Conservation (phyloP, 1,140 invertebrate genomes). For the Lasioglossum baleicum region DNA sequence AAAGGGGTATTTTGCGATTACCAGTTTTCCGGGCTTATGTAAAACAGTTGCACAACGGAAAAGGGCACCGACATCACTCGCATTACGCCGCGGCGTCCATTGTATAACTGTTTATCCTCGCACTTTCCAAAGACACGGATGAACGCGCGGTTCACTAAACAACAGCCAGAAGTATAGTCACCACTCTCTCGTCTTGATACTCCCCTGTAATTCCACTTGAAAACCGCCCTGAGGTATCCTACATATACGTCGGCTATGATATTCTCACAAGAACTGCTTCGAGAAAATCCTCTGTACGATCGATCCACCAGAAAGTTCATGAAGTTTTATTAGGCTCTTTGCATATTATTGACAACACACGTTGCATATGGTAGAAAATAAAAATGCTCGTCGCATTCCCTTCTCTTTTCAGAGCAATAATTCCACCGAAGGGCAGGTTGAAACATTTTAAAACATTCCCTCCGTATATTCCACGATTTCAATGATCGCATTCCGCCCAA, state of each 20-base stretch:
- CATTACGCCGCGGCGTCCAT: background rate
- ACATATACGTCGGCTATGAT: background rate
- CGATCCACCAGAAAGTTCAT: no score
- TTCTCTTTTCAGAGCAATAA: no score
- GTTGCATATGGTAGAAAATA: no score
- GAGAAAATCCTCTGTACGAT: slow-evolving; percentile 2
- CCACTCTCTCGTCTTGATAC: slow-evolving; percentile 1
- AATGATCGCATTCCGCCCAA: no score
- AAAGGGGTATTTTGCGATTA: slow-evolving; percentile 17
- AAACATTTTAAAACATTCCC: no score
- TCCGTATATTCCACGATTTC: no score
- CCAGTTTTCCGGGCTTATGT: background rate
- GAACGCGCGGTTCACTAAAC: slow-evolving; percentile 5
- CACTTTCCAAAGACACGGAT: slow-evolving; percentile 21
- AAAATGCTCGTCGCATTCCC: no score
- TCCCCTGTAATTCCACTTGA: slow-evolving; percentile 11
- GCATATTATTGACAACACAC: no score
- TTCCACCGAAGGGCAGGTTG: no score
- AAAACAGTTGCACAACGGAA: slow-evolving; percentile 15
- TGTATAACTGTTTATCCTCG: slow-evolving; percentile 12
- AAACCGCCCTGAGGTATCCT: slow-evolving; percentile 5
- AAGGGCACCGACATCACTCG: background rate
- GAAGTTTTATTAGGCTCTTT: no score
- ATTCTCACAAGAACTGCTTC: background rate
- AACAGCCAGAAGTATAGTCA: background rate